Evolutionary conservation across 2,113 vertebrate species (phyloP).

Genomic region (Otocyon megalotis): DNA sequence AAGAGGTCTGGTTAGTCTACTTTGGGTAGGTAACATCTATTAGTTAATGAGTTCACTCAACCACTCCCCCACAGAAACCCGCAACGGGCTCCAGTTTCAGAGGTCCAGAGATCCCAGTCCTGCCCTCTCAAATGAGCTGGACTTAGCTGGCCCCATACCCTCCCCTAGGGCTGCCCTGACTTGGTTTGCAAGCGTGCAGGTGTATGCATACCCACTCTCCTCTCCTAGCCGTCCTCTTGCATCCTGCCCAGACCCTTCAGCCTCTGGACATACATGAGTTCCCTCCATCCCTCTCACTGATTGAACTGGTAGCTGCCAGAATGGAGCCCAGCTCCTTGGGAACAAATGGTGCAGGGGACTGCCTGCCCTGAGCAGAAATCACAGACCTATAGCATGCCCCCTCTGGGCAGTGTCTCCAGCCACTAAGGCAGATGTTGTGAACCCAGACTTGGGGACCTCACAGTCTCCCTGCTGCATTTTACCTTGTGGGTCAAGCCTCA

Average conservation of each 20-base stretch:
- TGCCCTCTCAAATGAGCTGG: neutral
- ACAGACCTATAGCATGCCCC: neutral
- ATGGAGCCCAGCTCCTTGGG: neutral
- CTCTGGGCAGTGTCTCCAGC: neutral
- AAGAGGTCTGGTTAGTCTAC: neutral
- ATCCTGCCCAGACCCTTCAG: neutral
- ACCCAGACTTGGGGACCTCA: neutral
- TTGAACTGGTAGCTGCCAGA: neutral
- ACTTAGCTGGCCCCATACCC: neutral
- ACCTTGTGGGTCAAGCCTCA: neutral
- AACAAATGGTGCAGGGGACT: neutral
- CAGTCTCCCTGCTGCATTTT: neutral
- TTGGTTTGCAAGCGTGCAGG: neutral
- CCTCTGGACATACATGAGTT: neutral
- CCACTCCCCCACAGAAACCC: neutral
- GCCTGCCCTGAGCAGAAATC: neutral
- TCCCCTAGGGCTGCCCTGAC: neutral
- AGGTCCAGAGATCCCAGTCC: neutral
- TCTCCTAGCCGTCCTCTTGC: neutral
- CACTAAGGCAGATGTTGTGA: neutral
- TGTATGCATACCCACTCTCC: neutral
- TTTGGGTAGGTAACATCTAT: neutral
- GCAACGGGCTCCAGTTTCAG: rapidly evolving
- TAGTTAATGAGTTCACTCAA: neutral
- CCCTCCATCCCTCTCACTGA: neutral